A percentile compares a stretch with the other conserved stretches of the same genome.
Conservation (phyloP, 2,113 vertebrate species). For the Callipepla squamata region DNA sequence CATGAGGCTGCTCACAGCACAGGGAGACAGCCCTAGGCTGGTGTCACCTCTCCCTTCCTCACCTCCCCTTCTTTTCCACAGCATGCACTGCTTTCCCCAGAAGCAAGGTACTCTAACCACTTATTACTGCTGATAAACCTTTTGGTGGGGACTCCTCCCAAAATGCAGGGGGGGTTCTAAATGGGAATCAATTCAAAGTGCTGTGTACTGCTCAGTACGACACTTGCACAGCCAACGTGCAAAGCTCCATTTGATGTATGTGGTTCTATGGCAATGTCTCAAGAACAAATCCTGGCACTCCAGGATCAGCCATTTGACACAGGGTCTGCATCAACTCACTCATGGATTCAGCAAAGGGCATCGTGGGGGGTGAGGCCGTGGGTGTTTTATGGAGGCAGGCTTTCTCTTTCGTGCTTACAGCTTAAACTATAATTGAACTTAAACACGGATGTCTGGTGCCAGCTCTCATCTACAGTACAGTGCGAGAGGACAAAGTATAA, state of each 20-base stretch:
- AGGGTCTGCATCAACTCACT: not conserved
- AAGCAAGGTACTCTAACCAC: not conserved
- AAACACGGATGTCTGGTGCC: not conserved
- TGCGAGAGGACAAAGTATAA: conserved; percentile 46
- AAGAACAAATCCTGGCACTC: not conserved
- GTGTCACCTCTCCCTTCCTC: not conserved
- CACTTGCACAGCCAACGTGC: not conserved
- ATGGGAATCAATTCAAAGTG: not conserved
- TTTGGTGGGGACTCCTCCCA: not conserved
- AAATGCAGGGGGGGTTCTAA: not conserved
- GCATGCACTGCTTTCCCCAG: not conserved
- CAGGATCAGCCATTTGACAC: not conserved
- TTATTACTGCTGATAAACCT: not conserved
- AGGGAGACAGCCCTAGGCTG: not conserved
- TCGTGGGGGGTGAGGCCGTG: not conserved
- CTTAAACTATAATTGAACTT: not conserved
- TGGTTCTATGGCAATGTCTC: not conserved
- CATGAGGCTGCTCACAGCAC: not conserved
- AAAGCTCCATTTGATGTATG: not conserved
- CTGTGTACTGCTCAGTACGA: not conserved
- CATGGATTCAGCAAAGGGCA: not conserved
- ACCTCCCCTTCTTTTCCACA: not conserved
- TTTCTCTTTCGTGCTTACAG: not conserved
- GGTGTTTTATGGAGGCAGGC: not conserved
- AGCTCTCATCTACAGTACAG: not conserved